Percentiles rank a stretch among this genome's conserved stretches.
These are phyloP conservation scores for Nasonovia ribisnigri DNA, from an alignment of 2,888 invertebrate genomes.

Conservation along the genomic window DNA sequence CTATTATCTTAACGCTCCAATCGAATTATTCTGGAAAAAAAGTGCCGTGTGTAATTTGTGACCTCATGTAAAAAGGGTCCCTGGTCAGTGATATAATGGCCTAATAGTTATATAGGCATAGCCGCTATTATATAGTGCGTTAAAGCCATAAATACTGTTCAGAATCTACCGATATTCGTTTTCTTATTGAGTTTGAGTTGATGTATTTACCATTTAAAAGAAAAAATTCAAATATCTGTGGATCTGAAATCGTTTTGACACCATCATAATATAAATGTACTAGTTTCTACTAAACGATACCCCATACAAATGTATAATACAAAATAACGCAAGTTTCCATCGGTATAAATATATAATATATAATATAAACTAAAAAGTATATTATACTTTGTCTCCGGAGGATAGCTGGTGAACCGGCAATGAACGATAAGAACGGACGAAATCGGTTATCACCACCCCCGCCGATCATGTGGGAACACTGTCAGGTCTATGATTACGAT, in stretches of 20 bases:
- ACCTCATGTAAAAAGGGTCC: not conserved
- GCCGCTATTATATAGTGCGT: not conserved
- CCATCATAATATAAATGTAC: not conserved
- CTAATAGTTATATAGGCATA: not conserved
- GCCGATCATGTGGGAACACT: constrained; percentile 53
- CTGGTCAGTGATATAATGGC: not conserved
- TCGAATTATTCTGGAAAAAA: not conserved
- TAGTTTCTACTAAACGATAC: not conserved
- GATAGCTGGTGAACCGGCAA: not conserved
- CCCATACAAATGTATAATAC: not conserved
- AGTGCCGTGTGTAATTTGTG: not conserved
- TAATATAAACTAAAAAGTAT: not conserved
- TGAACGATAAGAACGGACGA: not conserved
- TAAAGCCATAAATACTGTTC: not conserved
- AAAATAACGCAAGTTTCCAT: not conserved
- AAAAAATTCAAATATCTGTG: not conserved
- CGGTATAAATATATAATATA: not conserved
- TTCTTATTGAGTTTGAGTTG: not conserved
- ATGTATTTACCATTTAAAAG: not conserved
- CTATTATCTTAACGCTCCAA: not conserved
- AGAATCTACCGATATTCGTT: not conserved
- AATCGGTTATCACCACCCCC: constrained; percentile 25
- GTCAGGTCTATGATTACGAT: not conserved
- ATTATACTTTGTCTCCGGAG: not conserved
- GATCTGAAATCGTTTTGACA: not conserved